Base-by-base conservation (phyloP, 2,797 vertebrate species). In the Sus cebifrons region DNA sequence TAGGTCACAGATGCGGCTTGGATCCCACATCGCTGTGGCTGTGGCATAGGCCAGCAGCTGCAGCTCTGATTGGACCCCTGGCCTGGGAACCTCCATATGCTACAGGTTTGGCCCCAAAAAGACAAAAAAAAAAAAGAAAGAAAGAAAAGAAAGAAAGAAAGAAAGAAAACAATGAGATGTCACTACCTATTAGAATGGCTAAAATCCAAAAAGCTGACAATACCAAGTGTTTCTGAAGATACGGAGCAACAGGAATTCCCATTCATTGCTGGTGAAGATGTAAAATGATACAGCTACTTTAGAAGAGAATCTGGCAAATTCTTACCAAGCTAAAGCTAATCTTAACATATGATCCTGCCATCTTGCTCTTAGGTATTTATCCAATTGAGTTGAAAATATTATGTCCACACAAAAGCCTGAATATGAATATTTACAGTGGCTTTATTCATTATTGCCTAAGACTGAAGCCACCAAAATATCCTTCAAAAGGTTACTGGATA, bases 271-370 rank as follows among this genome's bases (percentile, higher is more conserved):
- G 58, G 21, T 75, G 29, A 58, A 82, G 36, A 88, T 18, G 20
- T 3, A 71, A 83, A 92, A 89, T 54, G 27, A 27, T 64, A 77
- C 44, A 68, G 8, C 36, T 60, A 75, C 32, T 88, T 78, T 73
- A 88, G 23, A 91, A 91, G 73, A 86, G 58, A 92, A 36, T 82
- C 21, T 73, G 36, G 64, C 79, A 86, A 64, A 56, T 89, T 89
- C 44, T 85, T 75, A 85, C 29, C 89, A 82, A 86, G 23, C 29
- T 58, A 94, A 81, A 91, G 29, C 81, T 40, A 71, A 74, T 56
- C 23, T 95, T 84, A 86, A 67, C 40, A 36, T n/a, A 36, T 84
- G 25, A 91, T 25, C 52, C 58, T 71, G 44, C 70, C 73, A 70
- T 88, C 64, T 27, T 44, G 32, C 54, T 87, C 56, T 23, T 18